Evolutionary conservation across 2,888 invertebrate genomes (phyloP).

Genomic region (Eustalomyia histrio): DNA sequence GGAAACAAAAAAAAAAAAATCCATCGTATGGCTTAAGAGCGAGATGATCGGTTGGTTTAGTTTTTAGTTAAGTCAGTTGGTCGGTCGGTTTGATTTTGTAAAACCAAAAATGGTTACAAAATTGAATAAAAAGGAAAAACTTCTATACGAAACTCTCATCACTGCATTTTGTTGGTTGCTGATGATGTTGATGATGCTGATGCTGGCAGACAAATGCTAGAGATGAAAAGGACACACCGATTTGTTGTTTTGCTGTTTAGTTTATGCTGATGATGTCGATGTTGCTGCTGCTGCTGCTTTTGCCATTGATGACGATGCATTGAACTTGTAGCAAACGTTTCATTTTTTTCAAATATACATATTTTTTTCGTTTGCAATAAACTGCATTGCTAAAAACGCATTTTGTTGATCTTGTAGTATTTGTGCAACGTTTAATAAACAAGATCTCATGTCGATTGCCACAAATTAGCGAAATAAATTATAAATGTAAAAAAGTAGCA

Average conservation of each 20-base stretch:
- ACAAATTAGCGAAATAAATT: conserved; percentile 78
- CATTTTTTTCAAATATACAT: conserved; percentile 17
- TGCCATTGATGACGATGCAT: conserved; percentile 45
- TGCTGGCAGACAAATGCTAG: conserved; percentile 65
- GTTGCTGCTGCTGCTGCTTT: not conserved
- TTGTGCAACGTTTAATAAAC: conserved; percentile 78
- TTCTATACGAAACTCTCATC: conserved; percentile 54
- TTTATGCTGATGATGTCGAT: conserved; percentile 29
- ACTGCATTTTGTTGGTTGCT: conserved; percentile 38
- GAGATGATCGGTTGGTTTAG: conserved; percentile 32
- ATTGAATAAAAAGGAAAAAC: conserved; percentile 43
- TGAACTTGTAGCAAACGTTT: conserved; percentile 27
- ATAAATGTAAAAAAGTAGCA: conserved; percentile 66
- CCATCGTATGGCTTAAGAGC: conserved; percentile 34
- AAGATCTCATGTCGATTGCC: conserved; percentile 78
- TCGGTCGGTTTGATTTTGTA: conserved; percentile 54
- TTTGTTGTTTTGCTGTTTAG: conserved; percentile 48
- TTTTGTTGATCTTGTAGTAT: conserved; percentile 71
- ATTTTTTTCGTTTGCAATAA: conserved; percentile 51
- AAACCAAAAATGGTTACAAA: conserved; percentile 60
- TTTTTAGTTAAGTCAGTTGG: conserved; percentile 7
- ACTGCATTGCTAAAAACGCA: conserved; percentile 66
- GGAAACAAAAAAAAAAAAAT: conserved; percentile 60
- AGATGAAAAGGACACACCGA: conserved; percentile 66
- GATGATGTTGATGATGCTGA: conserved; percentile 62